These are phyloP conservation scores for Astyanax mexicanus DNA, from an alignment of 2,797 vertebrate species.

Conservation along the genomic window DNA sequence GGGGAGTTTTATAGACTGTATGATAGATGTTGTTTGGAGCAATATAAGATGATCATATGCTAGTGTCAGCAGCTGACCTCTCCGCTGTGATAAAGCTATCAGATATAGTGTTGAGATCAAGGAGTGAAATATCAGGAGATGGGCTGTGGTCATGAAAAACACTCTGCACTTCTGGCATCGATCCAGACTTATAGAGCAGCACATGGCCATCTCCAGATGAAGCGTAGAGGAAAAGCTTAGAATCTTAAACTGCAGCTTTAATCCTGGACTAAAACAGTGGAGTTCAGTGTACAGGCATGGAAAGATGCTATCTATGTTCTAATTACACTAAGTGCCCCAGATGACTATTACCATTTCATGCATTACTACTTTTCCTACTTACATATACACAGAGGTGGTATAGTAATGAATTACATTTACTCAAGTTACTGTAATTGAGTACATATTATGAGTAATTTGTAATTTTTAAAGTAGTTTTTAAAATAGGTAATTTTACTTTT, in stretches of 20 bases:
- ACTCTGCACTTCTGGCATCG: constrained; percentile 8
- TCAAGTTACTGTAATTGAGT: too few species aligned
- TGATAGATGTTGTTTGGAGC: constrained; percentile 82
- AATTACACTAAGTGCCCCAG: not conserved
- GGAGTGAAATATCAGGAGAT: constrained; percentile 78
- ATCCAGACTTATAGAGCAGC: constrained; percentile 16
- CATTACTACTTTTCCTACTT: too few species aligned
- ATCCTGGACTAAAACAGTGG: not conserved
- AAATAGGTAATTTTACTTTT: too few species aligned
- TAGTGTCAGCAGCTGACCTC: constrained; percentile 84
- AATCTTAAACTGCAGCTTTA: not conserved
- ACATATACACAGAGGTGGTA: too few species aligned
- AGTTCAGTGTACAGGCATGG: not conserved
- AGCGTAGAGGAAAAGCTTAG: not conserved
- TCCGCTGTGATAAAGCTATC: constrained; percentile 81
- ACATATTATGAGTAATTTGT: too few species aligned
- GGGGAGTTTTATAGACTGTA: constrained; percentile 78
- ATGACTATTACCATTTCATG: not conserved
- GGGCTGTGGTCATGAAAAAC: constrained; percentile 53
- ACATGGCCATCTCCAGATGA: constrained; percentile 11
- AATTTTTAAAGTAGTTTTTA: too few species aligned
- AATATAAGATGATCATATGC: constrained; percentile 81
- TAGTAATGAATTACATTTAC: too few species aligned
- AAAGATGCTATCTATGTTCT: not conserved
- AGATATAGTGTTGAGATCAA: constrained; percentile 76